Conservation (phyloP, 2,888 invertebrate species). For the Tenthredo mesomela region DNA sequence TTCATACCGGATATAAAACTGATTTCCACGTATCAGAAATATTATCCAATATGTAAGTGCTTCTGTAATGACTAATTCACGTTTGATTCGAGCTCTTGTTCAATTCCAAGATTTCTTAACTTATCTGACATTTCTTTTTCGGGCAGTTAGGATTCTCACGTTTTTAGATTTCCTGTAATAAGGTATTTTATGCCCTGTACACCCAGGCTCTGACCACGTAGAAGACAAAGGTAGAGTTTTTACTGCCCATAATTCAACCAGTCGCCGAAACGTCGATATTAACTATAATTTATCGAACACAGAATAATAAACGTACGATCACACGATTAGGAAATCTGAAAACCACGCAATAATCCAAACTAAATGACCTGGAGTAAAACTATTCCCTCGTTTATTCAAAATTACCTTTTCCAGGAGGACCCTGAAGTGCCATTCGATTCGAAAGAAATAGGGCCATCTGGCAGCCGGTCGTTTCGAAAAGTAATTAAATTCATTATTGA, state of each 20-base stretch:
- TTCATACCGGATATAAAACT: background rate
- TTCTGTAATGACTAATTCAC: background rate
- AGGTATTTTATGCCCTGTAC: background rate
- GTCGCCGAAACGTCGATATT: constrained; percentile 20
- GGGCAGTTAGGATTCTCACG: background rate
- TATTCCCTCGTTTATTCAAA: background rate
- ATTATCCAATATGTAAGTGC: background rate
- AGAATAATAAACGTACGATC: constrained; percentile 24
- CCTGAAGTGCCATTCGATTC: background rate
- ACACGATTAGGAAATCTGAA: background rate
- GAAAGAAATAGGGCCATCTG: constrained; percentile 18
- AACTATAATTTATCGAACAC: constrained; percentile 18
- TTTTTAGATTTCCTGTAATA: constrained; percentile 8
- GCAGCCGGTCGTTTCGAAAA: background rate
- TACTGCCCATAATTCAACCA: constrained; percentile 16
- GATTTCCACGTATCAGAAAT: background rate
- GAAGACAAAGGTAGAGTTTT: background rate
- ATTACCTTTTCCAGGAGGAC: background rate
- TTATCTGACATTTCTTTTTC: background rate
- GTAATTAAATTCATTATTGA: constrained; percentile 2
- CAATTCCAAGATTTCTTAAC: background rate
- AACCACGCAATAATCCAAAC: constrained; percentile 3
- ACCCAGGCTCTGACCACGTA: background rate
- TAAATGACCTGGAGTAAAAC: background rate
- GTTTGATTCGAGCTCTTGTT: background rate